Conservation (phyloP, 2,113 vertebrate species). For the Otus sunia region DNA sequence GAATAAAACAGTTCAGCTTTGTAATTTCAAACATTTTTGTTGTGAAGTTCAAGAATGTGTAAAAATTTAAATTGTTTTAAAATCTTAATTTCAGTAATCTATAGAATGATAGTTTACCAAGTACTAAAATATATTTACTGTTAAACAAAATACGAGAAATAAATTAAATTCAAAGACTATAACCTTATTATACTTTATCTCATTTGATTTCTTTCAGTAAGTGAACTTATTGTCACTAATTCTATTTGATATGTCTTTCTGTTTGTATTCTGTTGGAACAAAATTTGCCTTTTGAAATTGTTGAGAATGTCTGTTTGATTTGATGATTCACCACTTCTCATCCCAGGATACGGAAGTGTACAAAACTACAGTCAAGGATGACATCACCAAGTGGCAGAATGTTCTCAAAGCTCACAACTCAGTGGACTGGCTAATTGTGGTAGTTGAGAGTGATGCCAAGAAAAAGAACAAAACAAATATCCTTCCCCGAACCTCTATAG, state of each 20-base stretch:
- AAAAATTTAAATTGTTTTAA: neutral
- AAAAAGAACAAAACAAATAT: conserved; percentile 99
- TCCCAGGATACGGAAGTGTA: conserved; percentile 92
- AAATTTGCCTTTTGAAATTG: neutral
- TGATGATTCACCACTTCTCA: conserved; percentile 34
- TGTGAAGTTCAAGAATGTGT: neutral
- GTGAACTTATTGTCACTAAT: neutral
- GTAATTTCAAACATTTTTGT: neutral
- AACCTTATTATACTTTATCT: neutral
- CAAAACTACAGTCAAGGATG: conserved; percentile 92
- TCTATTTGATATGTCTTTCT: neutral
- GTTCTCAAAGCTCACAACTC: conserved; percentile 84
- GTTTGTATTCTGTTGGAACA: neutral
- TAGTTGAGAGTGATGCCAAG: conserved; percentile 93
- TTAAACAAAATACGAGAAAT: neutral
- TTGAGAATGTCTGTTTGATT: neutral
- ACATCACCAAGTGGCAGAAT: conserved; percentile 95
- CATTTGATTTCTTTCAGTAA: neutral
- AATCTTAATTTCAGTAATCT: neutral
- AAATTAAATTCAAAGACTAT: neutral
- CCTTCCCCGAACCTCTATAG: conserved; percentile 93
- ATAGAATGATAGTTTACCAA: neutral
- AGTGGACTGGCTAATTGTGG: conserved; percentile 93
- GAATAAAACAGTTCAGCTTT: neutral
- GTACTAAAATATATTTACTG: neutral